Percentiles rank a stretch among this genome's conserved stretches.
phyloP scores from a whole-genome alignment of 2,888 invertebrate species.

The Folsomia candida region DNA sequence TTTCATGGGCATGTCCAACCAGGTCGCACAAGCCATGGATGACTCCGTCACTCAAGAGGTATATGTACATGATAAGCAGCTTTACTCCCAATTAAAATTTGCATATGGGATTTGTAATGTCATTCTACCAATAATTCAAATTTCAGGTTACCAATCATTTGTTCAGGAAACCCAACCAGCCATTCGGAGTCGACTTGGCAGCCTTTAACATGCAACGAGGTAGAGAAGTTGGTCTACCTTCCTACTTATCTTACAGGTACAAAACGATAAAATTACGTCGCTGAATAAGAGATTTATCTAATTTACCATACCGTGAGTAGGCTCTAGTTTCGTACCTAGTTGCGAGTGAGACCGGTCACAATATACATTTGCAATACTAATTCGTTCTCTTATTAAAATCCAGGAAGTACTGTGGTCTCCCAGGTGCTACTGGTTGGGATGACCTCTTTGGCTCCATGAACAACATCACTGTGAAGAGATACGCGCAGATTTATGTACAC shows the following conservation, averaged over 20 bases:
- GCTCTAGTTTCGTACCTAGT: background rate
- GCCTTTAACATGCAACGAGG: constrained; percentile 92
- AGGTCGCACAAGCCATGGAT: constrained; percentile 92
- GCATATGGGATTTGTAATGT: background rate
- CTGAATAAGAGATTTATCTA: background rate
- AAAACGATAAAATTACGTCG: too few species aligned
- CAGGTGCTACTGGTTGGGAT: constrained; percentile 72
- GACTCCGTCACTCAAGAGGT: constrained; percentile 76
- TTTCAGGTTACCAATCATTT: constrained; percentile 84
- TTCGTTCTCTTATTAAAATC: background rate
- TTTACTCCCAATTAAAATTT: too few species aligned
- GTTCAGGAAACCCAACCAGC: constrained; percentile 65
- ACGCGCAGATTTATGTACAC: constrained; percentile 79
- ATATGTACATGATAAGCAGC: background rate
- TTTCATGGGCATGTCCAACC: constrained; percentile 88
- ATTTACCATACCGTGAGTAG: too few species aligned
- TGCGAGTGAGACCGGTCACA: background rate
- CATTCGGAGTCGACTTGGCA: constrained; percentile 82
- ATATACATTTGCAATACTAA: background rate
- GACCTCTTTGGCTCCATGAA: constrained; percentile 84
- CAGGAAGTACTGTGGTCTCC: constrained; percentile 81
- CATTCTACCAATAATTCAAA: background rate
- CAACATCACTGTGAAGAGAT: constrained; percentile 79
- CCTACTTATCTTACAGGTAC: constrained; percentile 82
- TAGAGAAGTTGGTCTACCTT: constrained; percentile 84